Conservation (phyloP, 2,113 vertebrate species). For the Chrysochloris asiatica region DNA sequence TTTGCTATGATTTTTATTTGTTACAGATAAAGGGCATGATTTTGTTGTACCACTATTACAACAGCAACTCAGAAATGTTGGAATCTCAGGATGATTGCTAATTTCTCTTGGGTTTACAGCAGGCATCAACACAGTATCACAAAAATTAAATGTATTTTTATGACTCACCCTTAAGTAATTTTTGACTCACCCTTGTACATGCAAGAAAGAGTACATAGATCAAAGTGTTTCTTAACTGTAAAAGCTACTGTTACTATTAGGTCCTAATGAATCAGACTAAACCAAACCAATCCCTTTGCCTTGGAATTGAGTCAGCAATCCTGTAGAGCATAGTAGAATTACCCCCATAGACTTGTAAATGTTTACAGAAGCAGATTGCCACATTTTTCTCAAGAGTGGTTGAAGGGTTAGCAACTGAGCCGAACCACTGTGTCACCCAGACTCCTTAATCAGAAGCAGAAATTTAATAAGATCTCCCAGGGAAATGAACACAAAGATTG, state of each 20-base stretch:
- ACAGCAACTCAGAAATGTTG: neutral
- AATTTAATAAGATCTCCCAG: neutral
- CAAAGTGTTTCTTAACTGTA: neutral
- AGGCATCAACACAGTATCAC: neutral
- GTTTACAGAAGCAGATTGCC: no score
- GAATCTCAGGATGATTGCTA: no score
- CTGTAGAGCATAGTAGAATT: neutral
- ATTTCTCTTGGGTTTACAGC: no score
- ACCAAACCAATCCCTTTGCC: neutral
- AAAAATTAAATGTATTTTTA: no score
- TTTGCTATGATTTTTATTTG: neutral
- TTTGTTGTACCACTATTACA: neutral
- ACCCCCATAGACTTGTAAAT: no score
- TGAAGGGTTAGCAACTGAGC: neutral
- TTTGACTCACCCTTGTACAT: neutral
- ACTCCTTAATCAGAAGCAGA: neutral
- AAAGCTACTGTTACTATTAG: no score
- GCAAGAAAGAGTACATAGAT: neutral
- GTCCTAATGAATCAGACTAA: neutral
- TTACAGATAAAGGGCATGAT: neutral
- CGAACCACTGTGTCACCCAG: neutral
- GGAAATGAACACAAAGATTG: neutral
- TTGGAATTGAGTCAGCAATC: rapidly evolving
- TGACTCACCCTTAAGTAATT: no score
- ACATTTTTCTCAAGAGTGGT: no score